Evolutionary conservation across 1,140 invertebrate species (phyloP).

Genomic region (Stegodyphus mimosarum): DNA sequence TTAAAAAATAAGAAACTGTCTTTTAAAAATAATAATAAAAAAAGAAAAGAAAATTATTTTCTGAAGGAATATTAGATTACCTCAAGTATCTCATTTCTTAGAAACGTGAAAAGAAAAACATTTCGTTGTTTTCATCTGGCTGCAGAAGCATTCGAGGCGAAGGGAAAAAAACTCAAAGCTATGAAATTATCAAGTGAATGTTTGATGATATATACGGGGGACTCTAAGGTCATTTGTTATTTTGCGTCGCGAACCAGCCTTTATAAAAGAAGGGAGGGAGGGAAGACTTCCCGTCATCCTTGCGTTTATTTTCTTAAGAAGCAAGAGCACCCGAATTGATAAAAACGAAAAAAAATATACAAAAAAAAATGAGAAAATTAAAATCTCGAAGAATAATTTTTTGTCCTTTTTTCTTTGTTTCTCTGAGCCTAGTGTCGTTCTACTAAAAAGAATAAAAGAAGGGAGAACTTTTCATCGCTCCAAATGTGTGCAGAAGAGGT

Average conservation of each 20-base stretch:
- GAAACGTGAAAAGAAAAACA: slow-evolving; percentile 9
- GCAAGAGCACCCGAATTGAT: not conserved
- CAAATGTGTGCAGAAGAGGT: no score
- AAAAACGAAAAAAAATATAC: slow-evolving; percentile 18
- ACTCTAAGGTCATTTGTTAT: slow-evolving; percentile 52
- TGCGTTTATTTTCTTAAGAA: slow-evolving; percentile 16
- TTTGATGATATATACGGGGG: slow-evolving; percentile 49
- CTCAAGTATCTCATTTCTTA: slow-evolving; percentile 39
- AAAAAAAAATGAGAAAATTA: slow-evolving; percentile 53
- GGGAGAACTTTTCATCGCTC: no score
- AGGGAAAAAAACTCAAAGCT: slow-evolving; percentile 31
- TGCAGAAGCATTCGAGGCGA: not conserved
- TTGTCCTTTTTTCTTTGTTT: slow-evolving; percentile 8
- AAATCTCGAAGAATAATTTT: slow-evolving; percentile 34
- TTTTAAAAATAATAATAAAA: no score
- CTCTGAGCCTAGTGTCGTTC: not conserved
- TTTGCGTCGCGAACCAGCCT: slow-evolving; percentile 5
- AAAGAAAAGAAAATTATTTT: no score
- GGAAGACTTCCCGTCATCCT: not conserved
- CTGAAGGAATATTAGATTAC: not conserved
- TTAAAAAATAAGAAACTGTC: no score
- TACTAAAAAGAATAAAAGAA: not conserved
- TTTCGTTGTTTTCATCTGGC: not conserved
- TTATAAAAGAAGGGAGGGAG: not conserved
- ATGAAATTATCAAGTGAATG: slow-evolving; percentile 57